A percentile compares a stretch with the other conserved stretches of the same genome.
phyloP scores from a whole-genome alignment of 2,113 vertebrate species.

The Nesoenas mayeri region DNA sequence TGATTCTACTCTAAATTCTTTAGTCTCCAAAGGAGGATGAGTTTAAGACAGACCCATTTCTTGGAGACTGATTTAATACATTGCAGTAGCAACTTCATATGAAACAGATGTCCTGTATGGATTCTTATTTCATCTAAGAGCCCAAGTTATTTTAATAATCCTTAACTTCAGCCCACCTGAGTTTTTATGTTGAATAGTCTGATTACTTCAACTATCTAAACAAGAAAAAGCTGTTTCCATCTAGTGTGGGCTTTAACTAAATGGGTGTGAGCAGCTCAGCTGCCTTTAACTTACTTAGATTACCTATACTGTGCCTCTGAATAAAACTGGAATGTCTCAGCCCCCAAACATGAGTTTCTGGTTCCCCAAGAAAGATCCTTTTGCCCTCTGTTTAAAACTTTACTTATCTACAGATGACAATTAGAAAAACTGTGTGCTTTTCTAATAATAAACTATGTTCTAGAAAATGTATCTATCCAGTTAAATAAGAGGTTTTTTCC shows the following conservation, averaged over 20 bases:
- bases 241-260: not conserved
- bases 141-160: not conserved
- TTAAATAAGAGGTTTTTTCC: not conserved
- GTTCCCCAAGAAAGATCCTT: not conserved
- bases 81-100: not conserved
- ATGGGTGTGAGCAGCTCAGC: not conserved
- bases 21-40: not conserved
- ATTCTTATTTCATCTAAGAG: not conserved
- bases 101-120: not conserved
- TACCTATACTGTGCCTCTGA: not conserved
- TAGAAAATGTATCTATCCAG: not conserved
- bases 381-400: not conserved
- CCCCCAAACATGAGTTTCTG: not conserved
- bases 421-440: not conserved
- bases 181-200: not conserved
- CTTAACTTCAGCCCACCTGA: not conserved
- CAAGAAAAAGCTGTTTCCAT: not conserved
- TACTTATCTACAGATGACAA: not conserved
- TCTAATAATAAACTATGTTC: not conserved
- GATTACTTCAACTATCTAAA: not conserved
- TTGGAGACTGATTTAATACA: not conserved
- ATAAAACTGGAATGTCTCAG: not conserved
- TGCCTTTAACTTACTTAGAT: not conserved
- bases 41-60: fast-evolving
- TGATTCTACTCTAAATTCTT: not conserved